A percentile compares a stretch with the other conserved stretches of the same genome.
Evolutionary conservation across 2,113 vertebrate species (phyloP).

Genomic region (Clarias macrocephalus): DNA sequence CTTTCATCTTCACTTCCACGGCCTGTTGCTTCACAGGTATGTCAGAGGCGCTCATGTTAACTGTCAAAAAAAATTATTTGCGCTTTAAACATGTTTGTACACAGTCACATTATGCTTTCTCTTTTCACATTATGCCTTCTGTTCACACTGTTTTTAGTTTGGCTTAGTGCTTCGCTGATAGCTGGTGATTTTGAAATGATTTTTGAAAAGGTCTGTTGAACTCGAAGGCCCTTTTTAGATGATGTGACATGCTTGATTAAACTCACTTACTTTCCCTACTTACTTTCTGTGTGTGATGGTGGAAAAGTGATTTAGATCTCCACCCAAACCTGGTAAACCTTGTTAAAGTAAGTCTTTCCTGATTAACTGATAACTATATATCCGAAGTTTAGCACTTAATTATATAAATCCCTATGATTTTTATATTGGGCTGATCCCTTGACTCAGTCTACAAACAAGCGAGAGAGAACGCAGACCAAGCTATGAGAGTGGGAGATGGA

Average conservation of each 20-base stretch:
- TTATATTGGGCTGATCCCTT: background rate
- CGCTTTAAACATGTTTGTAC: background rate
- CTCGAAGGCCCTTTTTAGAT: background rate
- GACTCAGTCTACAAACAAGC: background rate
- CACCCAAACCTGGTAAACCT: background rate
- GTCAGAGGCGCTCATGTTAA: background rate
- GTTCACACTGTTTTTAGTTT: background rate
- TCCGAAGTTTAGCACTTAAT: background rate
- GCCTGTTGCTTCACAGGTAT: slow-evolving; percentile 6
- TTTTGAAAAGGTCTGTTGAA: background rate
- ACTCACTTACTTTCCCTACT: background rate
- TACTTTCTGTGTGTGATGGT: background rate
- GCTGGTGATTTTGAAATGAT: background rate
- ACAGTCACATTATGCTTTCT: background rate
- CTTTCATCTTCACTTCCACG: slow-evolving; percentile 12
- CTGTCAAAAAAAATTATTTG: background rate
- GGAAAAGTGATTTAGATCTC: background rate
- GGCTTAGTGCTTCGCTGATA: background rate
- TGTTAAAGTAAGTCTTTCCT: background rate
- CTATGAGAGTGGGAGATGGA: slow-evolving; percentile 17
- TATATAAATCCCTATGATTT: slow-evolving; percentile 4
- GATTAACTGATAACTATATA: background rate
- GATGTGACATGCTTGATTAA: background rate
- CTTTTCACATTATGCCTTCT: too few species aligned
- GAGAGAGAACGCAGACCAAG: background rate